phyloP scores from a whole-genome alignment of 2,888 invertebrate genomes.

The Empis stercorea region DNA sequence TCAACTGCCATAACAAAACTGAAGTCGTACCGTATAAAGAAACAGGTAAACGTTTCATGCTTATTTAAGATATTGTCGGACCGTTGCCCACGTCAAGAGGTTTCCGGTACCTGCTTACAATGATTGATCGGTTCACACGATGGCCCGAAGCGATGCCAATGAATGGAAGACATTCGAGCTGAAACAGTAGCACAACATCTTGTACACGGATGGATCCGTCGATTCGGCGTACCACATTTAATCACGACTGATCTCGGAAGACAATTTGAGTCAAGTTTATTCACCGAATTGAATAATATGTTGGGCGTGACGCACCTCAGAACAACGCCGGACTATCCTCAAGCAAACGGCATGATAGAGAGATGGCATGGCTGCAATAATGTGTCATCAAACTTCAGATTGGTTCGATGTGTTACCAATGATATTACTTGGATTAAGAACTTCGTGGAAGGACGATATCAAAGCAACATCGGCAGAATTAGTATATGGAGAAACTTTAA shows the following conservation, averaged over 20 bases:
- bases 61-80: no score
- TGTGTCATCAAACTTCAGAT: constrained; percentile 12
- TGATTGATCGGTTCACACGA: constrained; percentile 13
- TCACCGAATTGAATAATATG: constrained; percentile 16
- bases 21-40: no score
- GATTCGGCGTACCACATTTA: no score
- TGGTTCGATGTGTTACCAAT: constrained; percentile 22
- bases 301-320: constrained; percentile 18
- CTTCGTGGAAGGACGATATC: constrained; percentile 5
- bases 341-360: constrained; percentile 31
- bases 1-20: no score
- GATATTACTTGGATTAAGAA: constrained; percentile 24
- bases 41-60: no score
- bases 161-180: constrained; percentile 12
- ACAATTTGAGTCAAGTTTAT: constrained; percentile 25
- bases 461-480: constrained; percentile 5
- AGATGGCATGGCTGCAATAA: constrained; percentile 23
- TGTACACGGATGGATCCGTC: no score
- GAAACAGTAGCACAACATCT: no score
- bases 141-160: constrained; percentile 18
- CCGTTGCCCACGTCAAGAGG: constrained; percentile 13
- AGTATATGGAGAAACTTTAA: constrained; percentile 19
- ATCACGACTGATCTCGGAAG: constrained; percentile 28
- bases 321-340: constrained; percentile 27
- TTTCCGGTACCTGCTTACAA: constrained; percentile 23